phyloP scores from a whole-genome alignment of 2,113 vertebrate species.

The Bubo blakistoni region DNA sequence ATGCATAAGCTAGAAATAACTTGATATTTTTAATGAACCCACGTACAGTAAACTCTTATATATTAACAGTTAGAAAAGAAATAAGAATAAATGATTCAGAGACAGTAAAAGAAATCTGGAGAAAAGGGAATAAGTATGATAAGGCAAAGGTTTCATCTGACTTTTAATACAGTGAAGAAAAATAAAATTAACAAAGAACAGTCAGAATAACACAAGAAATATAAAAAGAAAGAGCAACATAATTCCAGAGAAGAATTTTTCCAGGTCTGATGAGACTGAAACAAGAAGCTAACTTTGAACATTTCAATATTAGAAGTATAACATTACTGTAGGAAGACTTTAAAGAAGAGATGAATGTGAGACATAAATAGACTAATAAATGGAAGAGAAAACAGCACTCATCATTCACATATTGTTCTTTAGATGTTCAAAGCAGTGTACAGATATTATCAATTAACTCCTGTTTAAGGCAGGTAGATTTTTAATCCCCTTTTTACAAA shows the following conservation, averaged over 20 bases:
- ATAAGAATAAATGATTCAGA: background rate
- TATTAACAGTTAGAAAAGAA: background rate
- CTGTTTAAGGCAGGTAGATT: background rate
- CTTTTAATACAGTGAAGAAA: background rate
- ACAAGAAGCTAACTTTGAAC: background rate
- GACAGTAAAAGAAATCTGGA: background rate
- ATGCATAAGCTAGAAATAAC: background rate
- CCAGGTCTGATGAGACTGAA: background rate
- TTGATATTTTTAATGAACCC: background rate
- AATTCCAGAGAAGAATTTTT: background rate
- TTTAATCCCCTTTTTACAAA: background rate
- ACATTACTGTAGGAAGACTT: background rate
- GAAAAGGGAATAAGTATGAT: background rate
- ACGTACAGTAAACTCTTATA: background rate
- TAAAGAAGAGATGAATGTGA: background rate
- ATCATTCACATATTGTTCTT: background rate
- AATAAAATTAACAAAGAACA: background rate
- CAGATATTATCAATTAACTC: background rate
- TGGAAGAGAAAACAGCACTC: background rate
- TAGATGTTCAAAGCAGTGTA: background rate
- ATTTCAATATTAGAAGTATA: background rate
- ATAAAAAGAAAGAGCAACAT: background rate
- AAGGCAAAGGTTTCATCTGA: background rate
- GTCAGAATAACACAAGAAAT: background rate
- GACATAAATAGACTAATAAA: background rate